Base-by-base conservation (phyloP, 1,140 invertebrate genomes). In the Parasteatoda tepidariorum region DNA sequence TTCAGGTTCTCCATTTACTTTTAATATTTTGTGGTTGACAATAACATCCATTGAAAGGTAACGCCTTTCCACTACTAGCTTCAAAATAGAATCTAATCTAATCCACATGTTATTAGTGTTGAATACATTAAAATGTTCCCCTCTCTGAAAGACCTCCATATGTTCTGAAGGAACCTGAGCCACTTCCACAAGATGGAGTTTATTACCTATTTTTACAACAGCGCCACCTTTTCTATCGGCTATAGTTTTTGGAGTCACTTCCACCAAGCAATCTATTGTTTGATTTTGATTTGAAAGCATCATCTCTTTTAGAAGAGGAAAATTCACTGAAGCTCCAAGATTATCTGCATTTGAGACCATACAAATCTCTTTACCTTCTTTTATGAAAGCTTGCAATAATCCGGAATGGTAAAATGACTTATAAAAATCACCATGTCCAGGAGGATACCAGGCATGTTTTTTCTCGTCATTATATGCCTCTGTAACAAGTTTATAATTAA, bases 261-360 rank as follows among this genome's bases (percentile, higher is more conserved):
- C 98, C 98, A 99, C 99, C 3, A 99, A 93, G 90, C 99, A 99
- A 89, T 99, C 97, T n/a, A 93, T 92, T 11, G 90, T 89, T 9
- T 88, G 86, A 5, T 88, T 86, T 22, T 15, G 30, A 31, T 87
- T 84, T 41, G 86, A 85, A 62, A 89, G 85, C 59, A 98, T 88
- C 28, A 98, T 90, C 98, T 90, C 18, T 31, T 76, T 76, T 3
- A 76, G 61, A 28, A 86, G 87, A 87, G 89, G 96, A 30, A 98
- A 89, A 89, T 99, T 98, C 24, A 99, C 97, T 2, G 97, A 99
- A 5, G 98, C 98, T 57, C 98, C 98, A 74, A 99, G 91, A 90
- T 99, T 99, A 90, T 99, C 98, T 87, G 99, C 99, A 89, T 99
- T 99, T 5, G 98, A 99, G 84, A 99, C 94, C 90, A 99, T 99